A percentile compares a stretch with the other conserved stretches of the same genome.
Conservation (phyloP, 2,888 invertebrate genomes). For the Plagiodera versicolora region DNA sequence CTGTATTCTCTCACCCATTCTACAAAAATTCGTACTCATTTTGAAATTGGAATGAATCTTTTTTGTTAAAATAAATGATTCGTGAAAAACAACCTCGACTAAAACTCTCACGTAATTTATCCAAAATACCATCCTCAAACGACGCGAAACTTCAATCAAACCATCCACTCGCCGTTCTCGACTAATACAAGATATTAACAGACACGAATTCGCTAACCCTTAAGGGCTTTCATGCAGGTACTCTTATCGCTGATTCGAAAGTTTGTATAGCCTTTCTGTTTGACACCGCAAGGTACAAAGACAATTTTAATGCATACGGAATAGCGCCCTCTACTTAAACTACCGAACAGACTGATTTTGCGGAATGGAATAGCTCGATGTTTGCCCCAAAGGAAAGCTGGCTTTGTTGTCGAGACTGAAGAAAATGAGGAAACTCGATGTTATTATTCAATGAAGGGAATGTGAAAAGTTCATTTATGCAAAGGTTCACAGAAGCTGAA, state of each 20-base stretch:
- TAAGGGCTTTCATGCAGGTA: not conserved
- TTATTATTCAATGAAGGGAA: not conserved
- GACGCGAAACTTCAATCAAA: not conserved
- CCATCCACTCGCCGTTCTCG: not conserved
- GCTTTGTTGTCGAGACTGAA: not conserved
- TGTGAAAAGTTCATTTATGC: not conserved
- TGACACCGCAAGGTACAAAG: not conserved
- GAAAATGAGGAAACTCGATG: not conserved
- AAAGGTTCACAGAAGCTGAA: too few relatives aligned
- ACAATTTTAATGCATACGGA: not conserved
- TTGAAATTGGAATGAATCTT: too few relatives aligned
- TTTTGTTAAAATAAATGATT: too few relatives aligned
- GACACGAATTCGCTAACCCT: not conserved
- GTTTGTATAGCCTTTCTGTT: not conserved
- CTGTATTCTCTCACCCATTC: too few relatives aligned
- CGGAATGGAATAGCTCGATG: not conserved
- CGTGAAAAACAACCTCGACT: too few relatives aligned
- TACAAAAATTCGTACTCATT: too few relatives aligned
- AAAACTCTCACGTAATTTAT: not conserved
- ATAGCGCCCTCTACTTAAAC: not conserved
- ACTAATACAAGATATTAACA: not conserved
- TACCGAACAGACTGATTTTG: not conserved
- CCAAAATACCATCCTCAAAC: not conserved
- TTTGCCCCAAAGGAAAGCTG: not conserved
- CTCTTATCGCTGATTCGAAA: not conserved